These are phyloP conservation scores for Galemys pyrenaicus DNA, from an alignment of 2,113 vertebrate genomes.

Conservation along the genomic window DNA sequence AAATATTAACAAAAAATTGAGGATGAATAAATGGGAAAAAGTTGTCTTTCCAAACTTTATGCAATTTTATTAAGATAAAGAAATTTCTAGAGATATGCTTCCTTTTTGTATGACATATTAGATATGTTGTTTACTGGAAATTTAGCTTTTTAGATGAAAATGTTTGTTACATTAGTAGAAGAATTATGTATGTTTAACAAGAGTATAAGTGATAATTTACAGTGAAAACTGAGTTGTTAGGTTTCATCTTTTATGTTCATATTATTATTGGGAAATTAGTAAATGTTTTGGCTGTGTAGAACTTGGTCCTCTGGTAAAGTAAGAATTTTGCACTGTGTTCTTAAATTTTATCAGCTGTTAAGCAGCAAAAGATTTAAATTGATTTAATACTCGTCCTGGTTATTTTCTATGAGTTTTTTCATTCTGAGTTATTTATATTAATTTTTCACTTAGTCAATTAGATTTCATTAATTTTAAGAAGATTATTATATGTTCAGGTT, in stretches of 20 bases:
- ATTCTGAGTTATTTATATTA: background rate
- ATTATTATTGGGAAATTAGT: background rate
- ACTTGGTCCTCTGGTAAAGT: background rate
- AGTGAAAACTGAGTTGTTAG: background rate
- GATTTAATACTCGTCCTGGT: background rate
- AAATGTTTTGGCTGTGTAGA: background rate
- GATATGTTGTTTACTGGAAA: background rate
- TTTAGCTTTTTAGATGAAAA: background rate
- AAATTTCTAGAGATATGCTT: background rate
- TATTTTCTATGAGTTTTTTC: background rate
- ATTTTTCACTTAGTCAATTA: background rate
- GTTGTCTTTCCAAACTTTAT: background rate
- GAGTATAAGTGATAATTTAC: background rate
- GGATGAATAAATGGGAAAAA: background rate
- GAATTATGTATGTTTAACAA: background rate
- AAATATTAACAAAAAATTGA: background rate
- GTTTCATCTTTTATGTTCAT: background rate
- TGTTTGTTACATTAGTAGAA: background rate
- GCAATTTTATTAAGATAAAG: background rate
- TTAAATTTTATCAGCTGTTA: background rate
- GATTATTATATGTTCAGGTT: background rate
- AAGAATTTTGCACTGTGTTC: background rate
- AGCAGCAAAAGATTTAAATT: background rate
- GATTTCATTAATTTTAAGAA: slow-evolving; percentile 16
- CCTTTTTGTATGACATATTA: background rate